Evolutionary conservation across 2,888 invertebrate species (phyloP), one percentile per base, ranked within the genome.

Genomic region (Xestobium rufovillosum): DNA sequence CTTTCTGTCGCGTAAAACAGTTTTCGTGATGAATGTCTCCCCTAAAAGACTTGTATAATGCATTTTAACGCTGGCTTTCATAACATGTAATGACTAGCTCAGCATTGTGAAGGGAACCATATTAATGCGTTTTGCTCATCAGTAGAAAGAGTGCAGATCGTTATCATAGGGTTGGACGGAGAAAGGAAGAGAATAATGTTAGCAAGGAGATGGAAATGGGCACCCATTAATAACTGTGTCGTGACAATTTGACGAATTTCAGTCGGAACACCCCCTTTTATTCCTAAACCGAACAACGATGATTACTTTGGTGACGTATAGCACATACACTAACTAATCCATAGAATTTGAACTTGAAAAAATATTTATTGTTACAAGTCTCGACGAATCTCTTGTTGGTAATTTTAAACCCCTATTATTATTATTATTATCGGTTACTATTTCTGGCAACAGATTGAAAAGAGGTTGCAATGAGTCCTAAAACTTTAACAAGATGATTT

Each of bases 181-280:
- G 31, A 27, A 25, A 32, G 39, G 26, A 38, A n/a, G 31, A 19
- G 6, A n/a, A n/a, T 6, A 19, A 8, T 6, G 23, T 27, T 31
- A 35, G 31, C 26, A 10, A 17, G 27, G 31, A 12, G 9, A 17
- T n/a, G 52, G 51, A 50, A 58, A 59, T 50, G 51, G 54, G 55
- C 53, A 54, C 54, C 55, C 60, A 61, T 62, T 62, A 62, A 62
- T 62, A 59, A 60, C 50, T 51, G 52, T 57, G 53, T 59, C 56
- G 58, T 61, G 61, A 62, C 61, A 61, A 60, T 60, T 60, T 59
- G 59, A 61, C 58, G 60, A 58, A 60, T 57, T 55, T 55, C 51
- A 49, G 49, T 63, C 67, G 71, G 68, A 72, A 72, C 73, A 71
- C 72, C 72, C 71, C 72, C 71, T 69, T 19, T 19, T 19, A 8